Conservation (phyloP, 2,888 invertebrate genomes). For the Athalia rosae region DNA sequence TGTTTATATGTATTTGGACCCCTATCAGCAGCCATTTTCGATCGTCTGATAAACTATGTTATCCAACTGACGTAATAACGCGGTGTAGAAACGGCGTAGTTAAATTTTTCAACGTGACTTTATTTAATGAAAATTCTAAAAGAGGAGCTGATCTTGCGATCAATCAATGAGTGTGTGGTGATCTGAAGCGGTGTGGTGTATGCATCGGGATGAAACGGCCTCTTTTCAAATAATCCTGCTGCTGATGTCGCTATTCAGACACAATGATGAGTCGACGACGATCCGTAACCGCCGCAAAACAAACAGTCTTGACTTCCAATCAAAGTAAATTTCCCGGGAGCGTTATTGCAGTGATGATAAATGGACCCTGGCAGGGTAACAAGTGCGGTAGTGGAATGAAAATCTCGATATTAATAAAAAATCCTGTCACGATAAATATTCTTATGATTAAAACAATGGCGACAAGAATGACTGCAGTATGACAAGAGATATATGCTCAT, state of each 20-base stretch:
- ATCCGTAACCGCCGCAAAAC: constrained; percentile 11
- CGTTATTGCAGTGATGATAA: not conserved
- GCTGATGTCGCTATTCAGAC: constrained; percentile 1
- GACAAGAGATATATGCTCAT: no score
- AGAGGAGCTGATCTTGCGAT: not conserved
- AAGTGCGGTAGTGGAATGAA: no score
- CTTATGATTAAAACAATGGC: no score
- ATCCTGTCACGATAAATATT: no score
- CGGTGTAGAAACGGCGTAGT: no score
- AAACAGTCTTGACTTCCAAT: constrained; percentile 34
- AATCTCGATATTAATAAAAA: no score
- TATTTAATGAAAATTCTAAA: not conserved
- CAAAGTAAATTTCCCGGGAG: not conserved
- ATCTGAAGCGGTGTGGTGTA: not conserved
- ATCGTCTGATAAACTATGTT: no score
- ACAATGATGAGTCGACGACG: constrained; percentile 7
- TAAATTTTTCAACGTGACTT: not conserved
- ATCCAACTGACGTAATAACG: no score
- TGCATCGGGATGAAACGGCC: constrained; percentile 10
- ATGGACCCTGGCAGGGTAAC: no score
- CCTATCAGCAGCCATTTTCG: no score
- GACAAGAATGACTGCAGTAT: no score
- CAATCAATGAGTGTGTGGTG: not conserved
- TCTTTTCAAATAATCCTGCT: not conserved
- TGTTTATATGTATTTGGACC: no score